phyloP scores from a whole-genome alignment of 2,797 vertebrate genomes.

The Danio choprae region DNA sequence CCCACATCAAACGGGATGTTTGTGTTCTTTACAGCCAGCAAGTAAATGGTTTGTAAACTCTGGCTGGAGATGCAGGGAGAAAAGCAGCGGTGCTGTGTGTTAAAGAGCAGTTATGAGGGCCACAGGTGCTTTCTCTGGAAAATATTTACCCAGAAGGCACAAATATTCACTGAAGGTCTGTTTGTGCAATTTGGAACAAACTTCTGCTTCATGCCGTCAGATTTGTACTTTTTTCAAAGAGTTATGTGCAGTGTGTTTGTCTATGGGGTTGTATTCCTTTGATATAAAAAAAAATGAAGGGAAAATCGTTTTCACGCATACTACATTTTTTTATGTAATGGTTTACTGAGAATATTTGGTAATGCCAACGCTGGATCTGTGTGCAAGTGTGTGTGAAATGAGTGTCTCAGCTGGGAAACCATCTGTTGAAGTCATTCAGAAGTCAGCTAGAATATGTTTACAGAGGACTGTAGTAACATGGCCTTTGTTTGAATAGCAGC shows the following conservation, averaged over 20 bases:
- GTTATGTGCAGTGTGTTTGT: not conserved
- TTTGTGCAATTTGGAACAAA: constrained; percentile 17
- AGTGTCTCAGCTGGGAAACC: not conserved
- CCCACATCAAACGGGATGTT: constrained; percentile 44
- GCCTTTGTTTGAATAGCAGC: not conserved
- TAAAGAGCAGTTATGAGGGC: constrained; percentile 15
- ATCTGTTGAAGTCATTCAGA: constrained; percentile 35
- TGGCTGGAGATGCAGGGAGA: constrained; percentile 18
- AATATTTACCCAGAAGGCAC: constrained; percentile 29
- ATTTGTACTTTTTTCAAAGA: not conserved
- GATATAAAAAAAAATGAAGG: not conserved
- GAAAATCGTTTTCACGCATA: not conserved
- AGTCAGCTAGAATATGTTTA: not conserved
- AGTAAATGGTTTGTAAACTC: constrained; percentile 44
- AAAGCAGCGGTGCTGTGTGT: constrained; percentile 9
- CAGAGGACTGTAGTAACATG: not conserved
- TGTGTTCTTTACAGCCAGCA: constrained; percentile 33
- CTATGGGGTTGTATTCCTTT: not conserved
- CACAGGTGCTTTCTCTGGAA: constrained; percentile 47
- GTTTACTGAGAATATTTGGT: not conserved
- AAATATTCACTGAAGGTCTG: constrained; percentile 25
- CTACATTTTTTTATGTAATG: not conserved
- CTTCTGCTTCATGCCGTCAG: not conserved
- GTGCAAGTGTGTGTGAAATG: constrained; percentile 15
- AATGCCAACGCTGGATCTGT: not conserved